Conservation (phyloP, 35 echinoderm and acorn worm genomes). For the Ophioderma brevispina region DNA sequence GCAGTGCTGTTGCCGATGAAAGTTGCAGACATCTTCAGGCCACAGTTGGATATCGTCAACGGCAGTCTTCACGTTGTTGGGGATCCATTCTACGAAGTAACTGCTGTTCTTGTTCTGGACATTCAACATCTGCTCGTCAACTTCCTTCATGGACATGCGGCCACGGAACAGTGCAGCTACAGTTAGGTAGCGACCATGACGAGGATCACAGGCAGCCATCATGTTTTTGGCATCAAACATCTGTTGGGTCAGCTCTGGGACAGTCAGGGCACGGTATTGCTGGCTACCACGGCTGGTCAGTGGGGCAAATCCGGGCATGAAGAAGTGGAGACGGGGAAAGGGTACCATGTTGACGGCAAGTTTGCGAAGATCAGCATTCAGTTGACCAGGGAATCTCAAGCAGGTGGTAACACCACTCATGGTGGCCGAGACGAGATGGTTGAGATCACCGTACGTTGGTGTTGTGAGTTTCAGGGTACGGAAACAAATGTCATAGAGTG, state of each 20-base stretch:
- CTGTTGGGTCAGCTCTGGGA: slow-evolving; percentile 83
- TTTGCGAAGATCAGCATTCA: slow-evolving; percentile 96
- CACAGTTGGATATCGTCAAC: no score
- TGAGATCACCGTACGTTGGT: slow-evolving; percentile 92
- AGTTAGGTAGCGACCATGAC: slow-evolving; percentile 83
- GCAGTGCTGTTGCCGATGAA: no score
- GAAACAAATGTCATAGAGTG: slow-evolving; percentile 96
- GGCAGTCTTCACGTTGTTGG: slow-evolving; percentile 99
- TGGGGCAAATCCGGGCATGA: slow-evolving; percentile 95
- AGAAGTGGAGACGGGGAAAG: slow-evolving; percentile 96
- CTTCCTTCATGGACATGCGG: slow-evolving; percentile 99
- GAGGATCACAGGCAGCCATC: slow-evolving; percentile 98
- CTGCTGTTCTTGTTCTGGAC: slow-evolving; percentile 99
- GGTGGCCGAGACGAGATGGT: slow-evolving; percentile 92
- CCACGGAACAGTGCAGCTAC: slow-evolving; percentile 82
- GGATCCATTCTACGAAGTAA: slow-evolving; percentile 99
- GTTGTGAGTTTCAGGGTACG: slow-evolving; percentile 90
- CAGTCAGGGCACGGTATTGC: slow-evolving; percentile 82
- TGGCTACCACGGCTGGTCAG: slow-evolving; percentile 95
- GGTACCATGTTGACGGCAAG: slow-evolving; percentile 93
- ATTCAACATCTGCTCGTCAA: slow-evolving; percentile 96
- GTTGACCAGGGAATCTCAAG: slow-evolving; percentile 87
- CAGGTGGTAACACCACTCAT: slow-evolving; percentile 99
- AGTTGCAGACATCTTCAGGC: no score
- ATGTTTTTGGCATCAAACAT: slow-evolving; percentile 99